Conservation (phyloP, 2,113 vertebrate species). For the Cottus gobio region DNA sequence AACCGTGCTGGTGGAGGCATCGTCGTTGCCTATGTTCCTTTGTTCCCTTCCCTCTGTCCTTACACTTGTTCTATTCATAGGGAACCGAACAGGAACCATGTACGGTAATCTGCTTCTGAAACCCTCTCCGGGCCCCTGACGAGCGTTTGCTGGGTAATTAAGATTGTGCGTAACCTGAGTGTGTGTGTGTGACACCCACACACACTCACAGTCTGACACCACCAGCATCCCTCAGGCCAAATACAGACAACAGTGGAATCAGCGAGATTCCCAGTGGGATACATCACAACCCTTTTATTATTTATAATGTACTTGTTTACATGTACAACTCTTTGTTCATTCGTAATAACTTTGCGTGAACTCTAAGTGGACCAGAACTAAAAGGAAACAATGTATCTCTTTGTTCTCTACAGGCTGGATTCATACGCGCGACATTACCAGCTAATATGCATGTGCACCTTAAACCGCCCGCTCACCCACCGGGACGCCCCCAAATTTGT, state of each 20-base stretch:
- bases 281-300: no score
- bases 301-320: no score
- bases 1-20: not conserved
- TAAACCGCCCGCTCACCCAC: not conserved
- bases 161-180: not conserved
- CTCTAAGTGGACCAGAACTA: not conserved
- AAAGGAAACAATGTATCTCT: not conserved
- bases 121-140: slow-evolving; percentile 8
- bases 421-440: not conserved
- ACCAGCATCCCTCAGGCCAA: not conserved
- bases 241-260: not conserved
- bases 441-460: not conserved
- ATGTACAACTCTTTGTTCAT: not conserved
- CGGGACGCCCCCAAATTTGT: not conserved
- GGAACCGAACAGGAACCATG: slow-evolving; percentile 1
- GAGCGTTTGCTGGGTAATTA: not conserved
- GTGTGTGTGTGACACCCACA: not conserved
- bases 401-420: not conserved
- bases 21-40: no score
- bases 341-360: not conserved
- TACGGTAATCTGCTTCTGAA: slow-evolving; percentile 32
- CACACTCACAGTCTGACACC: not conserved
- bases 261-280: no score
- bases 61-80: slow-evolving; percentile 20
- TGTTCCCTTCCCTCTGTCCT: slow-evolving; percentile 2